Conservation (phyloP, 1,140 invertebrate genomes). For the Aphelenchoides besseyi region DNA sequence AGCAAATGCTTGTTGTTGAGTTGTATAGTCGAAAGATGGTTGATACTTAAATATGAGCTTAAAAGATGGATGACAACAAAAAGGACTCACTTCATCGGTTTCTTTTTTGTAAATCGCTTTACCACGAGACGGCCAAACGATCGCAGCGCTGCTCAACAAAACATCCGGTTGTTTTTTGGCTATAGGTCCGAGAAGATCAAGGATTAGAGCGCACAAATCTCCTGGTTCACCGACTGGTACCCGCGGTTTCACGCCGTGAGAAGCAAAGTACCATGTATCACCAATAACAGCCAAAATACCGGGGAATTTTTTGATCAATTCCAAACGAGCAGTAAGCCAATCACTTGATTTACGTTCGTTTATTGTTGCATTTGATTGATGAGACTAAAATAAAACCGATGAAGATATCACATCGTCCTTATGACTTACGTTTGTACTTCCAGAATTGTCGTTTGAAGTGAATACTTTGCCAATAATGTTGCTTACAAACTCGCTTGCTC, state of each 20-base stretch:
- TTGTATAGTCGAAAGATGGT: constrained; percentile 50
- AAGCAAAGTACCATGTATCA: constrained; percentile 44
- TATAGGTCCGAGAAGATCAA: constrained; percentile 82
- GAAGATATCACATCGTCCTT: no score
- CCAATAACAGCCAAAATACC: constrained; percentile 41
- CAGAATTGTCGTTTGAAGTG: constrained; percentile 31
- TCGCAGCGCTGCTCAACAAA: constrained; percentile 79
- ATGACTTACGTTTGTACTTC: constrained; percentile 7
- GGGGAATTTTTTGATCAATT: constrained; percentile 46
- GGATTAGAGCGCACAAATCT: constrained; percentile 67
- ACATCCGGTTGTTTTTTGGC: constrained; percentile 78
- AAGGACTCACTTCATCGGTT: constrained; percentile 25
- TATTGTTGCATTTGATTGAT: not conserved
- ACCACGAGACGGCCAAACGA: constrained; percentile 73
- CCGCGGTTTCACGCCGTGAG: constrained; percentile 13
- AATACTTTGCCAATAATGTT: constrained; percentile 69
- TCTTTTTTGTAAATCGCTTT: constrained; percentile 26
- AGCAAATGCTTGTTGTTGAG: constrained; percentile 50
- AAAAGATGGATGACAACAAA: constrained; percentile 12
- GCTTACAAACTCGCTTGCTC: constrained; percentile 70
- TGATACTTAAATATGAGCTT: constrained; percentile 34
- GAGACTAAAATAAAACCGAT: constrained; percentile 13
- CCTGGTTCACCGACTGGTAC: constrained; percentile 69
- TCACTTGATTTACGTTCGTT: not conserved
- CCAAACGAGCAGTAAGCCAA: constrained; percentile 31